Evolutionary conservation across 2,888 invertebrate genomes (phyloP), one percentile per base, ranked within the genome.

Genomic region (Polydrusus tereticollis): DNA sequence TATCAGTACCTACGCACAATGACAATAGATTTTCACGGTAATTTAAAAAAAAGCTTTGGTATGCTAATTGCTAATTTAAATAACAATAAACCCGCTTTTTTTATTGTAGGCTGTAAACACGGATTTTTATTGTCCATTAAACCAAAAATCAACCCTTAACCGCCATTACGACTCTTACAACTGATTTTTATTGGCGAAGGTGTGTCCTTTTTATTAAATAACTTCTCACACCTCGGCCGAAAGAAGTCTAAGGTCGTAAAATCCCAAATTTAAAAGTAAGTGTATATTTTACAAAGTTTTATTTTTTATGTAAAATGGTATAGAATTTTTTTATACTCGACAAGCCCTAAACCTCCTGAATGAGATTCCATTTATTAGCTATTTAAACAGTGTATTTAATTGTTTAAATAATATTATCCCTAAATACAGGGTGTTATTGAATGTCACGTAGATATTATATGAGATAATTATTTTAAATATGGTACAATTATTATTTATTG

Each of bases 61-160:
- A 65, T 52, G 33, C 55, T 55, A 65, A 41, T 26, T 23, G 43
- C 58, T 47, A 64, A 63, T 69, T 66, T 66, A 63, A 69, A 69
- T 69, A 63, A 63, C 62, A 63, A 69, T 63, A 63, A 69, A 69
- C 55, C 29, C 57, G 62, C 38, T 41, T 63, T 63, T 69, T 69
- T 69, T 69, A 69, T 69, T 45, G 57, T 55, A 23, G 55, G 63
- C 41, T 69, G 63, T 69, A 69, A 69, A 63, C 52, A 55, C 52
- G 33, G 36, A 29, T 69, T 55, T 69, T 69, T 69, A 69, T 69
- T 57, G 21, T 43, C 47, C 69, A 63, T 63, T 69, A 69, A 69
- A 69, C 63, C 47, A 69, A 69, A 69, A 63, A 69, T 63, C 69
- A 69, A 57, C 69, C 69, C 69, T 69, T 69, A 57, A 45, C 69